phyloP scores from a whole-genome alignment of 2,888 invertebrate genomes.

The Pammene fasciana region DNA sequence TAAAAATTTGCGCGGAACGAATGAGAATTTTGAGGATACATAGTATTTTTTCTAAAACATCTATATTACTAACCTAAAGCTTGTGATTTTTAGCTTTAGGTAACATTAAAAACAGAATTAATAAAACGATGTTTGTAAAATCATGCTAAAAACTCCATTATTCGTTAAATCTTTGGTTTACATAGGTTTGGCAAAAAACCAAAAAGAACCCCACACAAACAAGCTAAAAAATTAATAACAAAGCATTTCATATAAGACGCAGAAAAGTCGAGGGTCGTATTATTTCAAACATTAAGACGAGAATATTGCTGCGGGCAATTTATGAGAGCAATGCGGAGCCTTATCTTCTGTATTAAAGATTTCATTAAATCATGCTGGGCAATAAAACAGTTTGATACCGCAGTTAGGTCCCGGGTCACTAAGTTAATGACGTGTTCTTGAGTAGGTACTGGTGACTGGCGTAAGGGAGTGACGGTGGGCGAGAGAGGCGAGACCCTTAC shows the following conservation, averaged over 20 bases:
- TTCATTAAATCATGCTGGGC: slow-evolving; percentile 81
- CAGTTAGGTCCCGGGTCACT: slow-evolving; percentile 74
- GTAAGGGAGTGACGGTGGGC: slow-evolving; percentile 36
- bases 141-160: too few species aligned
- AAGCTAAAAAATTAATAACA: slow-evolving; percentile 33
- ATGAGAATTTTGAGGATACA: too few species aligned
- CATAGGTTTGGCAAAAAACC: neutral
- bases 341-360: slow-evolving; percentile 81
- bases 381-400: slow-evolving; percentile 83
- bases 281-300: slow-evolving; percentile 52
- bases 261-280: slow-evolving; percentile 57
- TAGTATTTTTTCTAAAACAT: too few species aligned
- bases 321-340: slow-evolving; percentile 66
- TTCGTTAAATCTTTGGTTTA: too few species aligned
- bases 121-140: too few species aligned
- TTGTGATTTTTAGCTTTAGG: too few species aligned
- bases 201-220: slow-evolving; percentile 14
- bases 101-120: too few species aligned
- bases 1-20: too few species aligned
- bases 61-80: too few species aligned
- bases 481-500: neutral
- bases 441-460: too few species aligned
- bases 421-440: slow-evolving; percentile 73
- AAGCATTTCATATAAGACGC: slow-evolving; percentile 41
- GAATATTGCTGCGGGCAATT: slow-evolving; percentile 69